Evolutionary conservation across 2,888 invertebrate genomes (phyloP).

Genomic region (Drosophila merina): DNA sequence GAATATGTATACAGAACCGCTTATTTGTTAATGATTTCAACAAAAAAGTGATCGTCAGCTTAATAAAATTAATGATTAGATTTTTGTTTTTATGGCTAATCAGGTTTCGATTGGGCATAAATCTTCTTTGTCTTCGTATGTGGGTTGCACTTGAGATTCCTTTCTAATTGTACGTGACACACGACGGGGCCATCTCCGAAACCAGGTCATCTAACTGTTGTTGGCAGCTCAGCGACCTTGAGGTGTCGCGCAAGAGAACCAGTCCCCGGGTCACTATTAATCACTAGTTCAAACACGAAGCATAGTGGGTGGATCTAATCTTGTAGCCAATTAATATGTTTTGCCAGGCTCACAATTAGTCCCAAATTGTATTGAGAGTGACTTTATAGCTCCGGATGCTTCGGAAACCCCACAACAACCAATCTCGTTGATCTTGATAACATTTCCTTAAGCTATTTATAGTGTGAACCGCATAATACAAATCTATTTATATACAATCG

Average conservation of each 20-base stretch:
- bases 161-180: slow-evolving; percentile 70
- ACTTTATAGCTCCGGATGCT: neutral
- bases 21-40: slow-evolving; percentile 76
- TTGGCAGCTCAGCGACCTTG: slow-evolving; percentile 48
- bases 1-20: slow-evolving; percentile 63
- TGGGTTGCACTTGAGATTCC: slow-evolving; percentile 69
- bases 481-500: slow-evolving; percentile 21
- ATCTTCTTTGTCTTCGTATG: slow-evolving; percentile 49
- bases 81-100: slow-evolving; percentile 61
- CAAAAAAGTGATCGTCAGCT: slow-evolving; percentile 76
- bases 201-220: slow-evolving; percentile 66
- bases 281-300: neutral
- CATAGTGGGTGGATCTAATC: slow-evolving; percentile 40
- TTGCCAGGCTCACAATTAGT: slow-evolving; percentile 20
- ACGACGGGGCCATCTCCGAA: slow-evolving; percentile 45
- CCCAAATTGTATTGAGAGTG: slow-evolving; percentile 5
- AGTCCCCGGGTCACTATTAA: slow-evolving; percentile 28
- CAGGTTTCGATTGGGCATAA: slow-evolving; percentile 64
- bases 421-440: slow-evolving; percentile 11
- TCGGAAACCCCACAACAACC: neutral
- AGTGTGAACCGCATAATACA: slow-evolving; percentile 33
- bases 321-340: slow-evolving; percentile 39
- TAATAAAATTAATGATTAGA: slow-evolving; percentile 73
- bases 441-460: slow-evolving; percentile 19
- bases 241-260: slow-evolving; percentile 30